These are phyloP conservation scores for Axis porcinus DNA, from an alignment of 2,113 vertebrate genomes.

Conservation along the genomic window DNA sequence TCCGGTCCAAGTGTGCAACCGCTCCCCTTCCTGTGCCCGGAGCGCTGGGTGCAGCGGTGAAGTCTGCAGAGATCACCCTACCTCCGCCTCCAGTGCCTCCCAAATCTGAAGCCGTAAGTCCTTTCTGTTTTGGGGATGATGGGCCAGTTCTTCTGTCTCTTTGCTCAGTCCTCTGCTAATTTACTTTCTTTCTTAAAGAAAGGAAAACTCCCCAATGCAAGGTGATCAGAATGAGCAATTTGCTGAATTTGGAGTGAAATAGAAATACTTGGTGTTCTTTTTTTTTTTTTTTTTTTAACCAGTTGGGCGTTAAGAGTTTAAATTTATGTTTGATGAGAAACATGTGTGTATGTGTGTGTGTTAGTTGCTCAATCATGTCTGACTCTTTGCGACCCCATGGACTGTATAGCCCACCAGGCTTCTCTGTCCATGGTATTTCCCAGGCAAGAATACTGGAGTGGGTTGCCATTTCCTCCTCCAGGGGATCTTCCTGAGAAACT, in stretches of 20 bases:
- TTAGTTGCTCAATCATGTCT: not conserved
- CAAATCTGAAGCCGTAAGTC: constrained; percentile 99
- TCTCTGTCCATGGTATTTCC: not conserved
- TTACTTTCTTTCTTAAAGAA: not conserved
- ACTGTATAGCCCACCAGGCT: not conserved
- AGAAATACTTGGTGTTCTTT: not conserved
- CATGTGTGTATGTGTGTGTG: not conserved
- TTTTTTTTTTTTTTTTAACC: not conserved
- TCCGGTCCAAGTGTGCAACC: constrained; percentile 78
- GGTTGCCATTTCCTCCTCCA: not conserved
- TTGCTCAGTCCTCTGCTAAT: not conserved
- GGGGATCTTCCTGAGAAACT: not conserved
- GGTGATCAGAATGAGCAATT: not conserved
- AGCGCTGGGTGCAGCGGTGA: constrained; percentile 74
- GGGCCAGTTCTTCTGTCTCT: not conserved
- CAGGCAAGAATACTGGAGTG: not conserved
- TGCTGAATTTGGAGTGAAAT: not conserved
- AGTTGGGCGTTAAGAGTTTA: not conserved
- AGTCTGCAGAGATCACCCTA: constrained; percentile 86
- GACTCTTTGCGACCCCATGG: not conserved
- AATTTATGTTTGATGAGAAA: not conserved
- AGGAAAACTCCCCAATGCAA: not conserved
- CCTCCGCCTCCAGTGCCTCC: constrained; percentile 98
- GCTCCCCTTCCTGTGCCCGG: constrained; percentile 82
- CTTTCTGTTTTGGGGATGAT: not conserved